Evolutionary conservation across 2,113 vertebrate species (phyloP), one percentile per base, ranked within the genome.

Genomic region (Dipodomys stephensi): DNA sequence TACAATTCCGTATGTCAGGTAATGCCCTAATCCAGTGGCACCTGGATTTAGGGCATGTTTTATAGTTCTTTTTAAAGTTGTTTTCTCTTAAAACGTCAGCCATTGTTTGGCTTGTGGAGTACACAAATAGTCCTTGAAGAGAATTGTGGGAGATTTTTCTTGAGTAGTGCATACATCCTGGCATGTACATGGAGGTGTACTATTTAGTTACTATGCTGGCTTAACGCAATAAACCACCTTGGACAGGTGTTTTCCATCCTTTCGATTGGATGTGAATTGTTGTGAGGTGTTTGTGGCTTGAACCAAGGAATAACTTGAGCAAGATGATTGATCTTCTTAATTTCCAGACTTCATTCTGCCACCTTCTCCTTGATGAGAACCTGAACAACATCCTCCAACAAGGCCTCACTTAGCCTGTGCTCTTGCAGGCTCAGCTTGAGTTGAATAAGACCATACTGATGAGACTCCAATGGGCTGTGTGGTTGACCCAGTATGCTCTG

Each of bases 41-140:
- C 49, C 49, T 49, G 9, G 12, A 57, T 57, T 57, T 57, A 57
- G 25, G 53, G 35, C 1, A 2, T 12, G 9, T 69, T 68, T 90
- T 72, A 62, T 25, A 23, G 53, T 22, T 28, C 46, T 15, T 65
- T 30, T 62, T 49, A 46, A 74, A 74, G 8, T 57, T 32, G 8
- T 30, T 49, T 22, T 25, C 20, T 12, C 77, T 90, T 77, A 64
- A 82, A 94, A 80, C 12, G 27, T 92, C 30, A 92, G 76, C 57
- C 60, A 28, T 71, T 13, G 12, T 89, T 79, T 67, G 53, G 78
- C 68, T 87, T n/a, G 15, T n/a, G 44, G 49, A 65, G 62, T 77
- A 72, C 74, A 89, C 11, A 86, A 67, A 93, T 16, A 9, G 3
- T 25, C 19, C 62, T 71, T 28, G 8, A 72, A 46, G 67, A 86